Base-by-base conservation (phyloP, 1,140 invertebrate genomes). In the Procambarus virginalis region DNA sequence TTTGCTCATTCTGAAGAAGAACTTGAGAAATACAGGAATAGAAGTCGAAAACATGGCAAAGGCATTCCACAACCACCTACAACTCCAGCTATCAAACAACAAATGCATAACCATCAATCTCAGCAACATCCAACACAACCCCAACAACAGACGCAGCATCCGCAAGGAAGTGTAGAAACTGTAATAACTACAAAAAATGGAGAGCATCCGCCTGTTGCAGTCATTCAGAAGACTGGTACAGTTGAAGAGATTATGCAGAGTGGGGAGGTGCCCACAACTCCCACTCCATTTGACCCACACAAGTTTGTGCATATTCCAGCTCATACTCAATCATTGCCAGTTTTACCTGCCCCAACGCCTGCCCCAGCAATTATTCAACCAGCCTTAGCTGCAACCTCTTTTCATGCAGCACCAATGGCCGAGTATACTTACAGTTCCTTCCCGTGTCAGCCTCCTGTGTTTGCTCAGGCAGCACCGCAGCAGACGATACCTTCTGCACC, bases 1-100 rank as follows among this genome's bases (percentile, higher is more conserved):
- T 99, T 98, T 95, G 97, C 97, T 51, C 98, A 99, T 94, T 97
- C 97, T 10, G 96, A 97, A 89, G 97, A 98, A 89, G 98, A 99
- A 94, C 94, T 98, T 22, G 97, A 98, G 93, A 91, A 91, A 49
- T 89, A 88, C 49, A 46, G 91, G 34, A 88, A 86, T 60, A 73
- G 91, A n/a, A 91, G 86, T 73, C 85, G 91, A 8, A 91, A 91
- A 34, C 91, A 91, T 51, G 86, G 82, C 12, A 91, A 91, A 75
- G 82, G 88, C 73, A 76, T 89, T 49, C 76, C 86, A 46, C 68
- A 55, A 45, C 80, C 91, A 79, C 75, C 75, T 51, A 4, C 86
- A 48, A 48, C 86, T 60, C 81, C 91, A 58, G n/a, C 81, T 22
- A 75, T 76, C 20, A 81, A 86, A 20, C 45, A 48, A n/a, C 80